Percentiles rank a stretch among this genome's conserved stretches.
These are phyloP conservation scores for Stigmatopora argus DNA, from an alignment of 2,113 vertebrate species.

Conservation along the genomic window DNA sequence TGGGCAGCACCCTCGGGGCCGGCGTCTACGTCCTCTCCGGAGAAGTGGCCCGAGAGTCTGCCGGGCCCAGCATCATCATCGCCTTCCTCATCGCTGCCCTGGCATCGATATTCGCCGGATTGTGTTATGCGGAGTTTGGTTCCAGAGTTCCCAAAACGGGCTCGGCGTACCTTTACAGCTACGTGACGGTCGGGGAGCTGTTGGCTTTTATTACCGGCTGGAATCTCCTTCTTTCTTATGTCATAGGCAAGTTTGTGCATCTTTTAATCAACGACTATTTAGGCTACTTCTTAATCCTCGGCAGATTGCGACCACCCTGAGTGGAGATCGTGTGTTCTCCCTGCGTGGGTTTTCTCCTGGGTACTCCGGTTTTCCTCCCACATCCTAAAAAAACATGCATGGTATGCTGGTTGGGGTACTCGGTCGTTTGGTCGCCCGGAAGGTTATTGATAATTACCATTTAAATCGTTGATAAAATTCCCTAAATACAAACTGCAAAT, in stretches of 20 bases:
- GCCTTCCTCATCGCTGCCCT: conserved; percentile 80
- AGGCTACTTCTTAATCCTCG: neutral
- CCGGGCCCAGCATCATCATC: conserved; percentile 79
- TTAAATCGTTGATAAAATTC: no score
- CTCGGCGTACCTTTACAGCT: conserved; percentile 85
- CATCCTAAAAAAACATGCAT: no score
- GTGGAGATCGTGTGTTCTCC: no score
- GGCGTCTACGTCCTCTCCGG: conserved; percentile 81
- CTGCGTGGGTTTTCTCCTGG: no score
- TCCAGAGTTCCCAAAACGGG: conserved; percentile 77
- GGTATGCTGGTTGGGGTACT: no score
- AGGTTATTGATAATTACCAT: no score
- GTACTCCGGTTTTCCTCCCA: no score
- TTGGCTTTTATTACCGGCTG: conserved; percentile 81
- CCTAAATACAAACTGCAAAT: no score
- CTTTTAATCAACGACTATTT: neutral
- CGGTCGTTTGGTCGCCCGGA: no score
- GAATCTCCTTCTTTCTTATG: conserved; percentile 82
- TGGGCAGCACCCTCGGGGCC: conserved; percentile 81
- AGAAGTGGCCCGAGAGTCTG: conserved; percentile 74
- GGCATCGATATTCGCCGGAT: conserved; percentile 78
- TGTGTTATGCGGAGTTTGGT: conserved; percentile 81
- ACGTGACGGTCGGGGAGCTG: conserved; percentile 78
- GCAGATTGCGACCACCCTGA: no score
- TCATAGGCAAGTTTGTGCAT: conserved; percentile 69